Base-by-base conservation (phyloP, 1,140 invertebrate genomes). In the Drosophila parabipectinata region DNA sequence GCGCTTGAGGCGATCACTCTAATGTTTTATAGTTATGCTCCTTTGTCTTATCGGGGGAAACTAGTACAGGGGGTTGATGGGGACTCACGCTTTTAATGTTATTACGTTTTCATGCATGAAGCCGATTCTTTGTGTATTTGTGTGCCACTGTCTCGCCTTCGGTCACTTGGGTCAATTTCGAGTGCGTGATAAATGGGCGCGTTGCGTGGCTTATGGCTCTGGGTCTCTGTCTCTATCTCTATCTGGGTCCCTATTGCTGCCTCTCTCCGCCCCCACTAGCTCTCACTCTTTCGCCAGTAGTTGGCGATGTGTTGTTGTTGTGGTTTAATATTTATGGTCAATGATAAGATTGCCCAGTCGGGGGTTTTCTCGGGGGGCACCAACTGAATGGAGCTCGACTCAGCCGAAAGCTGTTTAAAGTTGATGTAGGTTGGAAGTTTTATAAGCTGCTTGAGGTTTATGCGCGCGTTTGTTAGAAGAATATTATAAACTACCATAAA, bases 181-280 rank as follows among this genome's bases (percentile, higher is more conserved):
- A 87, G 83, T 87, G 82, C 83, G 82, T 88, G 82, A 87, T 87
- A 87, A 87, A 87, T 88, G 83, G 82, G 66, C 56, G 75, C 78
- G 72, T 87, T 81, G 79, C 79, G 64, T 81, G 79, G 79, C 78
- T 72, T 60, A 12, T 62, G 14, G 8, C 58, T 28, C 50, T 32
- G 9, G 37, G 54, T 68, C 50, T 41, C 32, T 64, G 56, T 34
- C 7, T 51, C 14, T 37, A 15, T 18, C 58, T 30, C 14, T 37
- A 15, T 18, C 58, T 30, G 12, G 7, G 14, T 18, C 21, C 59
- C 34, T 5, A 14, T 26, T 41, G 14, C 52, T 37, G 15, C 32
- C 28, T 58, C 41, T 18, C 4, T 18, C 41, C 15, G 15, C 14
- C 14, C 41, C 2, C 34, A 37, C 34, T 26, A 18, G 24, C 26